Percentiles rank a stretch among this genome's conserved stretches.
These are phyloP conservation scores for Sphaeramia orbicularis DNA, from an alignment of 2,797 vertebrate species.

Conservation along the genomic window DNA sequence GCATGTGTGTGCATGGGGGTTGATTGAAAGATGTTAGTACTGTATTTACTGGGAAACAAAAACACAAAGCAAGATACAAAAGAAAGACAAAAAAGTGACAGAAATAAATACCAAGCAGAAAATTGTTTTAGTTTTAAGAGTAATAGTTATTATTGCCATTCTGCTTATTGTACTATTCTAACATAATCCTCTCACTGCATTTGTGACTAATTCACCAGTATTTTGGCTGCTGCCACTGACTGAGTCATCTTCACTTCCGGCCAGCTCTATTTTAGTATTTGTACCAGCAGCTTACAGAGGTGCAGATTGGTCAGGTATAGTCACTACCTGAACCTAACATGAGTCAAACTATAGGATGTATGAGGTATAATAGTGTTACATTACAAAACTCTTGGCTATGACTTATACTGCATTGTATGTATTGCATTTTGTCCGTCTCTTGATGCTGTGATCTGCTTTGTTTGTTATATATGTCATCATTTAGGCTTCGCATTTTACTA, in stretches of 20 bases:
- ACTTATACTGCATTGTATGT: neutral
- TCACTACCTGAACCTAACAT: neutral
- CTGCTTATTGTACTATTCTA: constrained; percentile 21
- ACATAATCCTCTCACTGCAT: neutral
- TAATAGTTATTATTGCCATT: constrained; percentile 16
- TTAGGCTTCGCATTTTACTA: constrained; percentile 27
- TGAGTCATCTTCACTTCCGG: constrained; percentile 9
- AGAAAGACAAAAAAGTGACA: neutral
- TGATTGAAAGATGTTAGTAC: no score
- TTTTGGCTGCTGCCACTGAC: constrained; percentile 7
- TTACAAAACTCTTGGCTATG: no score
- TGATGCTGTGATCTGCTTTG: neutral
- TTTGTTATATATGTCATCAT: neutral
- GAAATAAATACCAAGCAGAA: constrained; percentile 3
- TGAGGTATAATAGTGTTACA: no score
- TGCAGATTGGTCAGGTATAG: no score
- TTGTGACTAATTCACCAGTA: constrained; percentile 15
- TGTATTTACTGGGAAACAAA: no score
- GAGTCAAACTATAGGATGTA: neutral
- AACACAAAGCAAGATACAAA: no score
- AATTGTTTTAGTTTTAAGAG: neutral
- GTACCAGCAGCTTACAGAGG: neutral
- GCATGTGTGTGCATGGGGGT: no score
- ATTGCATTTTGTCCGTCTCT: neutral
- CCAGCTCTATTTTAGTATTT: no score